Conservation (phyloP, 2,888 invertebrate species). For the Volucella zonaria region DNA sequence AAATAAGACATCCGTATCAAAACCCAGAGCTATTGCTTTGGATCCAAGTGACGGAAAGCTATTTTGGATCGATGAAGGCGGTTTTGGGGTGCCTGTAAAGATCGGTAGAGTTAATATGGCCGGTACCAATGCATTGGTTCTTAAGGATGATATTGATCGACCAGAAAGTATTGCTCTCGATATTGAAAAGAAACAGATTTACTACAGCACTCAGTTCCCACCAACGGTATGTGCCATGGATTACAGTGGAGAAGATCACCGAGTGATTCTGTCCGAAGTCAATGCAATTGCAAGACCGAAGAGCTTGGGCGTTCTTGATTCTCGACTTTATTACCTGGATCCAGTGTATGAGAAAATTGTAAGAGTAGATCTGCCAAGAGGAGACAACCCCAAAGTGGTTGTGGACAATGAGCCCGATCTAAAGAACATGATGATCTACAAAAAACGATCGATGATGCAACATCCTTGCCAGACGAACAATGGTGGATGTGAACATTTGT, state of each 20-base stretch:
- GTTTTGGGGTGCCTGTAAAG: constrained; percentile 93
- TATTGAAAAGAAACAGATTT: constrained; percentile 90
- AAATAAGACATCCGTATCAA: constrained; percentile 91
- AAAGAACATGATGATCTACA: constrained; percentile 93
- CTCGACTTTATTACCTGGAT: constrained; percentile 93
- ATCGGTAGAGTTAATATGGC: constrained; percentile 97
- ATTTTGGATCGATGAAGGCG: constrained; percentile 98
- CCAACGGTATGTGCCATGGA: constrained; percentile 88
- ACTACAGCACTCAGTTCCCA: constrained; percentile 92
- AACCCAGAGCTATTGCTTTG: constrained; percentile 93
- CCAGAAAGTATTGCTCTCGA: constrained; percentile 95
- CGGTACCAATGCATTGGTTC: constrained; percentile 89
- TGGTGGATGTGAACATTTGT: constrained; percentile 97
- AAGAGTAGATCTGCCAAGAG: constrained; percentile 91
- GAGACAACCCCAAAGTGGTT: constrained; percentile 89
- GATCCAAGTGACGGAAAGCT: constrained; percentile 96
- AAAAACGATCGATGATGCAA: constrained; percentile 90
- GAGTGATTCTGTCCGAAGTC: constrained; percentile 86
- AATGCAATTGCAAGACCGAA: constrained; percentile 91
- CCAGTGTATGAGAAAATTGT: constrained; percentile 94
- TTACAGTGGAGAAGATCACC: constrained; percentile 88
- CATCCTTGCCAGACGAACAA: constrained; percentile 94
- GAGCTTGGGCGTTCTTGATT: constrained; percentile 91
- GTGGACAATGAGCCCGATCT: constrained; percentile 94
- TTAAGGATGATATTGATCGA: constrained; percentile 88